Evolutionary conservation across 2,113 vertebrate species (phyloP).

Genomic region (Collichthys lucidus): DNA sequence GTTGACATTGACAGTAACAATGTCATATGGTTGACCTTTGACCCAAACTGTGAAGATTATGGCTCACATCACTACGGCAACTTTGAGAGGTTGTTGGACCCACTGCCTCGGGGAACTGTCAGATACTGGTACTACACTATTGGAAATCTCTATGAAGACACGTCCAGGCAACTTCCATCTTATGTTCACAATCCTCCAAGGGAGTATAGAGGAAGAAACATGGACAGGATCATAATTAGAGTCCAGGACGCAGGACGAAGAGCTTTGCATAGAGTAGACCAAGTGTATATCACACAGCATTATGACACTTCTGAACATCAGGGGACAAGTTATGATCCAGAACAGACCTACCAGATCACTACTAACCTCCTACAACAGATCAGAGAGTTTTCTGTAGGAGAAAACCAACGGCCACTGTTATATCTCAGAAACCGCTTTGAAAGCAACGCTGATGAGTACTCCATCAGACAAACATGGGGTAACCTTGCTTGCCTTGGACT

Average conservation of each 20-base stretch:
- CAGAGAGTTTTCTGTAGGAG: conserved; percentile 54
- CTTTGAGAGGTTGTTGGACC: conserved; percentile 50
- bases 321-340: conserved; percentile 63
- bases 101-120: neutral
- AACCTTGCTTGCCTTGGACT: conserved; percentile 66
- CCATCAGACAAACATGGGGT: conserved; percentile 57
- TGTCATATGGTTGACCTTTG: conserved; percentile 57
- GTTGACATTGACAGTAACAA: conserved; percentile 51
- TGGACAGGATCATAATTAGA: conserved; percentile 72
- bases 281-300: conserved; percentile 77
- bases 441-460: conserved; percentile 12
- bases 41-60: conserved; percentile 56
- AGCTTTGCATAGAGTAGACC: conserved; percentile 29
- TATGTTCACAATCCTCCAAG: conserved; percentile 36
- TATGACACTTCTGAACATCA: conserved; percentile 13
- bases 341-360: conserved; percentile 65
- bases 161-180: conserved; percentile 28
- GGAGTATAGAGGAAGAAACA: conserved; percentile 46
- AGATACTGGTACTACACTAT: conserved; percentile 65
- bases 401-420: neutral
- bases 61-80: conserved; percentile 73
- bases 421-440: conserved; percentile 53
- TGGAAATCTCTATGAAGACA: conserved; percentile 54
- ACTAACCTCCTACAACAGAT: conserved; percentile 58
- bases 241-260: neutral